Conservation (phyloP, 35 echinoderm and acorn worm genomes). For the Anneissia japonica region DNA sequence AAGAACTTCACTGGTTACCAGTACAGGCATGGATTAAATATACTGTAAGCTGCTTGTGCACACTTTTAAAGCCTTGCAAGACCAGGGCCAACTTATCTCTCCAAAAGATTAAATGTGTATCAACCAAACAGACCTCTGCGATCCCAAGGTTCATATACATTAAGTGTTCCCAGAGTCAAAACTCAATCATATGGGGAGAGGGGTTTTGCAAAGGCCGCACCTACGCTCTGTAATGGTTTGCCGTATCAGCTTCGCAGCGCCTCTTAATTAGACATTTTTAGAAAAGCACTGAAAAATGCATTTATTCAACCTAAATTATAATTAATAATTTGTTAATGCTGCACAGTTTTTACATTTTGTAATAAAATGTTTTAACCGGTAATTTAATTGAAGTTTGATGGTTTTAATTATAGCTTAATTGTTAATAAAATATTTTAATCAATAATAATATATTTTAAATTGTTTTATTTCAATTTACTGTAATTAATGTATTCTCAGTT, state of each 20-base stretch:
- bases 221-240: not conserved
- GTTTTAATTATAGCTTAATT: too few relatives aligned
- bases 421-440: too few relatives aligned
- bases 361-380: too few relatives aligned
- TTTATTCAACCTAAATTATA: too few relatives aligned
- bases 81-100: not conserved
- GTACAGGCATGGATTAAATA: not conserved
- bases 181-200: not conserved
- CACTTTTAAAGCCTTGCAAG: not conserved
- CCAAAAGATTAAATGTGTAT: not conserved
- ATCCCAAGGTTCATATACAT: not conserved
- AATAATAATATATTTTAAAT: too few relatives aligned
- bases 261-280: too few relatives aligned
- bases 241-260: not conserved
- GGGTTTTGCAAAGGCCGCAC: not conserved
- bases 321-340: too few relatives aligned
- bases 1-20: slow-evolving; percentile 3
- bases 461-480: too few relatives aligned
- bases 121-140: not conserved
- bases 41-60: not conserved
- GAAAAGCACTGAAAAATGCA: not conserved
- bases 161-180: not conserved
- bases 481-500: too few relatives aligned
- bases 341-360: too few relatives aligned
- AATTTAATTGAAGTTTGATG: too few relatives aligned